Base-by-base conservation (phyloP, 2,888 invertebrate genomes). In the Druceiella hillmani region DNA sequence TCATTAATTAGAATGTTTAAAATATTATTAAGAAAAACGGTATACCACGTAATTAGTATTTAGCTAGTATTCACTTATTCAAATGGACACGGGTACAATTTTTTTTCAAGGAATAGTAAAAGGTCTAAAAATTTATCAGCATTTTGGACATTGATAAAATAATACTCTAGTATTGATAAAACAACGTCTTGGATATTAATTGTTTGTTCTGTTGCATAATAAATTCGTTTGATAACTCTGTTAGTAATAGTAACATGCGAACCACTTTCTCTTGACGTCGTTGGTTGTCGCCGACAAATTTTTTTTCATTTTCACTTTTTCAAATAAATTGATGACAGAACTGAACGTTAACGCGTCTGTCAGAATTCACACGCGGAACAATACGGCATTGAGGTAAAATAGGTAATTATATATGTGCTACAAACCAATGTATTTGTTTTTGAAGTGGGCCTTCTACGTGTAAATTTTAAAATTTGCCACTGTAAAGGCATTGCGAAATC, bases 321-420 rank as follows among this genome's bases (percentile, higher is more conserved):
- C 5, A 36, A 17, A 33, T 17, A 10, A 10, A 43, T 44, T 42
- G 24, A 72, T 72, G 72, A 71, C 69, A 57, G 71, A 71, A 49
- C 59, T 72, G 48, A 61, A 55, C 49, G 72, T 69, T 47, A 67
- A 60, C 56, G 72, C 72, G 50, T 61, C 66, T 41, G 62, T 72
- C 51, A 61, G 62, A 55, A 66, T 72, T 51, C 59, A 56, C 36
- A 65, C 64, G 10, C 64, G 61, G 55, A 66, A 56, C 44, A 56
- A 57, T 47, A 48, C 13, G 9, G 17, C 52, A n/a, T n/a, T n/a
- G n/a, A n/a, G n/a, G n/a, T n/a, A n/a, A n/a, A n/a, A n/a, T n/a
- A n/a, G n/a, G n/a, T n/a, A n/a, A n/a, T n/a, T n/a, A n/a, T n/a
- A n/a, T n/a, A n/a, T n/a, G n/a, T n/a, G n/a, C n/a, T n/a, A n/a